Evolutionary conservation across 2,113 vertebrate species (phyloP).

Genomic region (Crotalus tigris): DNA sequence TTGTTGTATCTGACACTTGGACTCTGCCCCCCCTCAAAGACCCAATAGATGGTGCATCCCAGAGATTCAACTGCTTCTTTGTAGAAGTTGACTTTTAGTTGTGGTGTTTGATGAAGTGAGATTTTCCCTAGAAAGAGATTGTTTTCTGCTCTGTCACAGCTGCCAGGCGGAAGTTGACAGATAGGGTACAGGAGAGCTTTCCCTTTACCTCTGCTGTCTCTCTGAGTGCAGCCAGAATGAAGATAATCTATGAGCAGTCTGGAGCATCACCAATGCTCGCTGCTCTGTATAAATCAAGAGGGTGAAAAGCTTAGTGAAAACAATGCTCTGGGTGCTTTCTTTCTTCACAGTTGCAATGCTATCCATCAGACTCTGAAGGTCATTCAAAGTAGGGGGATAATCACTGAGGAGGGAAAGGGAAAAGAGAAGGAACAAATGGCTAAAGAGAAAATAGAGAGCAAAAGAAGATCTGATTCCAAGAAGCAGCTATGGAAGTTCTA

Average conservation of each 20-base stretch:
- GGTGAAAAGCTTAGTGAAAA: slow-evolving; percentile 43
- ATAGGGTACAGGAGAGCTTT: slow-evolving; percentile 31
- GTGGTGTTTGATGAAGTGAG: slow-evolving; percentile 49
- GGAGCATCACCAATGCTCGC: slow-evolving; percentile 25
- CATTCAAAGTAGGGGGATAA: slow-evolving; percentile 34
- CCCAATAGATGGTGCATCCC: background rate
- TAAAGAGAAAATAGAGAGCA: background rate
- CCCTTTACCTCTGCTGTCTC: slow-evolving; percentile 38
- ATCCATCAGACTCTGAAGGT: slow-evolving; percentile 61
- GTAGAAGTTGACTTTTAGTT: slow-evolving; percentile 46
- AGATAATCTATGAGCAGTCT: slow-evolving; percentile 58
- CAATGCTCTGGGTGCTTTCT: slow-evolving; percentile 23
- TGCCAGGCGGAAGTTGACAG: slow-evolving; percentile 50
- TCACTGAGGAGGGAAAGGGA: background rate
- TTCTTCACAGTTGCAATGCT: slow-evolving; percentile 30
- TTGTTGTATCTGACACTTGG: background rate
- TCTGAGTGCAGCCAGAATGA: slow-evolving; percentile 46
- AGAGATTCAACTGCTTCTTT: slow-evolving; percentile 10
- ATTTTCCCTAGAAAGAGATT: slow-evolving; percentile 32
- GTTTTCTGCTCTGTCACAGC: slow-evolving; percentile 1
- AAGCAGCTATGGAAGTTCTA: background rate
- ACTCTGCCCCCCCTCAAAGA: slow-evolving; percentile 17
- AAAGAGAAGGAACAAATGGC: background rate
- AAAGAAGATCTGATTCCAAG: background rate
- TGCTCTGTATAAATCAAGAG: slow-evolving; percentile 52